Evolutionary conservation across 2,113 vertebrate genomes (phyloP), one percentile per base, ranked within the genome.

Genomic region (Psittacula cyanocephala): DNA sequence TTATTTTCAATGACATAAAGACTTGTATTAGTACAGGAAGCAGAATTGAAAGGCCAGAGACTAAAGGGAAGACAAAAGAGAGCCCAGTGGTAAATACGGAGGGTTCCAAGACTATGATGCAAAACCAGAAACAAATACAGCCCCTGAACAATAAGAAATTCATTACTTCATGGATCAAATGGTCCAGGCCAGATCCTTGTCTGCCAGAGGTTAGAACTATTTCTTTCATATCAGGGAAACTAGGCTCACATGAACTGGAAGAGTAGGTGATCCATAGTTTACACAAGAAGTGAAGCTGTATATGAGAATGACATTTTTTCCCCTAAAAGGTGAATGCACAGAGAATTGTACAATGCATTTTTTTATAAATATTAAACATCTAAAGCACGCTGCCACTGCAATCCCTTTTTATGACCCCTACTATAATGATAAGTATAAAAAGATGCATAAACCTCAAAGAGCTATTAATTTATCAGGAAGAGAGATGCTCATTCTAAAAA

Each of bases 391-490:
- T 62, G 59, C 53, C 77, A 84, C 64, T 91, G 77, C 80, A 89
- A 89, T 93, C 74, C 80, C 86, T 96, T 94, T 97, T 97, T 96
- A 97, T 96, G 89, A 89, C 75, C 75, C 55, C 41, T 86, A 20
- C 69, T 79, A 31, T 93, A 94, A 89, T 88, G 80, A 81, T 89
- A 89, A 89, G 89, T 89, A 89, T 95, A 94, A 96, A 97, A 97
- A 97, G 95, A 83, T 94, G 96, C 94, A 97, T 97, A 97, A 96
- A 97, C 93, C 57, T 95, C 93, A 93, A 95, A 96, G 95, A 93
- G 88, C 89, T 93, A 69, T 90, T 97, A 88, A 97, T 97, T 96
- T 95, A 91, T 97, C 96, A 97, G 65, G 72, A 88, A 95, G 87
- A 97, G 84, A 88, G 68, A 77, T 87, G 91, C 55, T 86, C 77